phyloP scores from a whole-genome alignment of 2,888 invertebrate genomes.

The Drosophila barbarae region DNA sequence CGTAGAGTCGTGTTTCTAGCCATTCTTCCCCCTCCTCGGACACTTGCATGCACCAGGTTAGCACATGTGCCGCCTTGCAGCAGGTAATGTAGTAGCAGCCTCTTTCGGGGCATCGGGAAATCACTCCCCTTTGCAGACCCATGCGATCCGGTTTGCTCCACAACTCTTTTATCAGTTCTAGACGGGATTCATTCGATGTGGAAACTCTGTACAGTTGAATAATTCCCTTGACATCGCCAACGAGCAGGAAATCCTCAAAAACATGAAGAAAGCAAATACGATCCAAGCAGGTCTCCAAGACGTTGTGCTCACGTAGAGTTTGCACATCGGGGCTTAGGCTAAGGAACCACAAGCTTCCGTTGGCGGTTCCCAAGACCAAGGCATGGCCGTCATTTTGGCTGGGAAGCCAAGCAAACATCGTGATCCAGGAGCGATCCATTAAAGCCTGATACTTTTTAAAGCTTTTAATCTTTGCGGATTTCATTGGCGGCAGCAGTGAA shows the following conservation, averaged over 20 bases:
- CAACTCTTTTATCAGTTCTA: slow-evolving; percentile 58
- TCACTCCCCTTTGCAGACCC: slow-evolving; percentile 59
- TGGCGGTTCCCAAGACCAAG: slow-evolving; percentile 68
- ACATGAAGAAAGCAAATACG: slow-evolving; percentile 60
- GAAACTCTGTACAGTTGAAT: slow-evolving; percentile 62
- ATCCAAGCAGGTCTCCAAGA: slow-evolving; percentile 57
- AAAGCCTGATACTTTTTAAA: slow-evolving; percentile 53
- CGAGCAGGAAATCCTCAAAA: slow-evolving; percentile 62
- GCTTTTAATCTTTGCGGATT: slow-evolving; percentile 32
- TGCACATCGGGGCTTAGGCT: slow-evolving; percentile 23
- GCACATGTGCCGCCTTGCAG: slow-evolving; percentile 70
- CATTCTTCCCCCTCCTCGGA: slow-evolving; percentile 34
- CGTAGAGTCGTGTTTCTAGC: slow-evolving; percentile 50
- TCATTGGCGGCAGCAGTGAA: slow-evolving; percentile 30
- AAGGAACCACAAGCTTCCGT: slow-evolving; percentile 67
- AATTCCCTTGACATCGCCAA: slow-evolving; percentile 63
- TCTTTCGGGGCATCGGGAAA: slow-evolving; percentile 39
- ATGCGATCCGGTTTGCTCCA: slow-evolving; percentile 74
- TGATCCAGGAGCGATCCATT: slow-evolving; percentile 69
- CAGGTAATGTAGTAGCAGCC: slow-evolving; percentile 64
- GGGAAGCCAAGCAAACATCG: slow-evolving; percentile 65
- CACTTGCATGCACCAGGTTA: slow-evolving; percentile 57
- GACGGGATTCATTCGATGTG: not conserved
- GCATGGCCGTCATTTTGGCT: not conserved
- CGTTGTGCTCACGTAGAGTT: slow-evolving; percentile 35